Evolutionary conservation across 2,797 vertebrate genomes (phyloP).

Genomic region (Sphaeramia orbicularis): DNA sequence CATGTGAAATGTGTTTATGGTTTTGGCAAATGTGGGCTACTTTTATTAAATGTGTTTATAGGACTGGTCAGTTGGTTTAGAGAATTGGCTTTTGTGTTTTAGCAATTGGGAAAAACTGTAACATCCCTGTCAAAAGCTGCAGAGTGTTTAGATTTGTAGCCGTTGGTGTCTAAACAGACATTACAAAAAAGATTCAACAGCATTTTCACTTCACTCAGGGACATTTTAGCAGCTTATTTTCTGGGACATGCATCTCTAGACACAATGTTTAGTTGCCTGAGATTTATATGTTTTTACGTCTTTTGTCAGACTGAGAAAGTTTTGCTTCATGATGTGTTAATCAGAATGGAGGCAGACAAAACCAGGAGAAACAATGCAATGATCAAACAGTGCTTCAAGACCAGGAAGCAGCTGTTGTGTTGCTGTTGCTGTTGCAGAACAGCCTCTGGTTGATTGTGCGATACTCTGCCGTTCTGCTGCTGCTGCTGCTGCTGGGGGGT

Average conservation of each 20-base stretch:
- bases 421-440: conserved; percentile 7
- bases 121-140: conserved; percentile 25
- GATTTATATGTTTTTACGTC: too few species aligned
- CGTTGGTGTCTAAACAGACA: conserved; percentile 3
- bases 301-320: neutral
- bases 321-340: neutral
- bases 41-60: too few species aligned
- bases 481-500: neutral
- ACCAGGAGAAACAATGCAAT: conserved; percentile 9
- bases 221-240: conserved; percentile 1
- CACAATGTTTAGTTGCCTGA: too few species aligned
- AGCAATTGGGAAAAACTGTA: too few species aligned
- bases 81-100: too few species aligned
- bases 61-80: too few species aligned
- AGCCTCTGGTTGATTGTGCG: conserved; percentile 27
- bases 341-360: conserved; percentile 8
- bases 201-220: conserved; percentile 9
- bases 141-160: neutral
- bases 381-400: conserved; percentile 10
- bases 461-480: conserved; percentile 6
- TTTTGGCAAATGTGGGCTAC: too few species aligned
- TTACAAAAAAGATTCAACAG: conserved; percentile 5
- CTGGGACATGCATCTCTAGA: neutral
- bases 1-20: too few species aligned
- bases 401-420: conserved; percentile 31